Base-by-base conservation (phyloP, 2,797 vertebrate genomes). In the Knipowitschia caucasica region DNA sequence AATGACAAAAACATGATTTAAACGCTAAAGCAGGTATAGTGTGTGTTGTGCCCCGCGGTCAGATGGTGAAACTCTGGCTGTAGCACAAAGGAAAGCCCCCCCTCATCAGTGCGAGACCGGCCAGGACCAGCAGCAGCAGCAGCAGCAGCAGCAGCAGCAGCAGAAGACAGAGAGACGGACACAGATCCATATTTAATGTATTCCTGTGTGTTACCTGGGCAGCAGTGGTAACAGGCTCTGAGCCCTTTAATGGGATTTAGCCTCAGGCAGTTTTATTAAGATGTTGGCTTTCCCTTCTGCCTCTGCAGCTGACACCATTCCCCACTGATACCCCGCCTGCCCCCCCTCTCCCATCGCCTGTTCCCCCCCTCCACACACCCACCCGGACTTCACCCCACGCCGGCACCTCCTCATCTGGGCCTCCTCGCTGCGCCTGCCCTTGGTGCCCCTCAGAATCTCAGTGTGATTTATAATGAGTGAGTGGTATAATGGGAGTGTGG, bases 221-320 rank as follows among this genome's bases (percentile, higher is more conserved):
- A 94, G 94, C 95, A 94, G 94, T 94, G 94, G 94, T 95, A 95
- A 95, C 94, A 95, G 94, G 93, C 94, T 97, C 94, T 95, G 96
- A 98, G 96, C 94, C 94, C 94, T 97, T 98, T 98, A 98, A 98
- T 98, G 95, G 96, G 95, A 97, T 98, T 97, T 98, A 85, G 96
- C 96, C 96, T 27, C 91, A 92, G 96, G 96, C 96, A 94, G 92
- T 98, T 98, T 98, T 98, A 98, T 98, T 98, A 98, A 98, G 95
- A 98, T 95, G 96, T 98, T 90, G 93, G 95, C 94, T 96, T 96
- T 96, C 95, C 94, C 93, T 95, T 93, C 95, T 97, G 95, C 94
- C 93, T 96, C 89, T 93, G 94, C 95, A 97, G 95, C 95, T 98
- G 95, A 97, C 94, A 98, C 95, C 93, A 94, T 94, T 94, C 91